Conservation (phyloP, 2,113 vertebrate species). For the Potamarius usumacintae region DNA sequence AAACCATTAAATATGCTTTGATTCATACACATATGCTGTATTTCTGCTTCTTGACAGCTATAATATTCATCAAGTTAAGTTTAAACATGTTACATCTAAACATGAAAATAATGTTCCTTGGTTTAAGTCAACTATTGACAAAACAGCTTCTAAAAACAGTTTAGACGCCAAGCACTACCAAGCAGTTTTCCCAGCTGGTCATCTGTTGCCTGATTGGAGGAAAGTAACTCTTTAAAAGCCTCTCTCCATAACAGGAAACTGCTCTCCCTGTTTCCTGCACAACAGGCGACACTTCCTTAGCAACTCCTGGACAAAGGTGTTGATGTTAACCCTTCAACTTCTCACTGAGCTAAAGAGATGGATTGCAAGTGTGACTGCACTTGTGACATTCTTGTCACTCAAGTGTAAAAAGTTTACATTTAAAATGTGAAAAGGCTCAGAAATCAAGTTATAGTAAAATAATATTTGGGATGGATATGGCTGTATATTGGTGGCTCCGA, state of each 20-base stretch:
- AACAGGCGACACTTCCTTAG: slow-evolving; percentile 91
- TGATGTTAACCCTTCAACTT: slow-evolving; percentile 80
- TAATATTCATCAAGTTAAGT: background rate
- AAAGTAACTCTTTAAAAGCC: slow-evolving; percentile 84
- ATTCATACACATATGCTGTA: background rate
- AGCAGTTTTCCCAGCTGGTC: slow-evolving; percentile 83
- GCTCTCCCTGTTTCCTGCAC: slow-evolving; percentile 94
- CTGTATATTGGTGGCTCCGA: background rate
- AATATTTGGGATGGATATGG: background rate
- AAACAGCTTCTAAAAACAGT: slow-evolving; percentile 70
- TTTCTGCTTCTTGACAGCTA: background rate
- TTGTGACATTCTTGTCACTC: background rate
- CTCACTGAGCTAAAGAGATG: slow-evolving; percentile 53
- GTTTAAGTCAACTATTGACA: slow-evolving; percentile 63
- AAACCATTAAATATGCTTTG: background rate
- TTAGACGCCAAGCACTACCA: slow-evolving; percentile 70
- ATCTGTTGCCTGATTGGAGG: slow-evolving; percentile 86
- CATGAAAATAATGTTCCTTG: slow-evolving; percentile 17
- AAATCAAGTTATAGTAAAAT: background rate
- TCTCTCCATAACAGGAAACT: slow-evolving; percentile 99
- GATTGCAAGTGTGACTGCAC: background rate
- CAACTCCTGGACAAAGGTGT: slow-evolving; percentile 85
- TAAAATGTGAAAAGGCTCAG: too few species aligned
- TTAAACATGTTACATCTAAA: background rate
- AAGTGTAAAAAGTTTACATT: background rate